phyloP scores from a whole-genome alignment of 2,888 invertebrate genomes.

The Pollenia labialis region DNA sequence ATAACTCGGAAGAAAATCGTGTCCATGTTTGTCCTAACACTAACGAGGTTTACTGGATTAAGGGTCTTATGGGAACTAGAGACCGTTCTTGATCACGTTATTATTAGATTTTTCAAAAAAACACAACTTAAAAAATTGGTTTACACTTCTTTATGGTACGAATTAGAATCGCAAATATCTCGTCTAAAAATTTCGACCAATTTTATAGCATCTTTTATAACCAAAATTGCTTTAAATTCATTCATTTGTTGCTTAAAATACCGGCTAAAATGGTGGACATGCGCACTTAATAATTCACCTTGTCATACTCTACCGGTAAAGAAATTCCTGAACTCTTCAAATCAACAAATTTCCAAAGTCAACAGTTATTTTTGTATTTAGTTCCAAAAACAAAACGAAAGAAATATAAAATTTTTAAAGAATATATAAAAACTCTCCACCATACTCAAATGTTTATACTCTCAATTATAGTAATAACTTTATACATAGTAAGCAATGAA shows the following conservation, averaged over 20 bases:
- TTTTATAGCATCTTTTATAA: constrained; percentile 29
- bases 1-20: too few relatives aligned
- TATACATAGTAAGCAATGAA: constrained; percentile 64
- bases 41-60: too few relatives aligned
- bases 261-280: constrained; percentile 81
- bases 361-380: constrained; percentile 64
- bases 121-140: too few relatives aligned
- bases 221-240: constrained; percentile 44
- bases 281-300: constrained; percentile 76
- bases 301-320: constrained; percentile 53
- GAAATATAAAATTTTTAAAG: constrained; percentile 14
- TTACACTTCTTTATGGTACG: too few relatives aligned
- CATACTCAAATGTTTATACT: constrained; percentile 64
- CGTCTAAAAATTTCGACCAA: constrained; percentile 30
- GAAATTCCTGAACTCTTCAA: constrained; percentile 61
- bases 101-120: too few relatives aligned
- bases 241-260: constrained; percentile 70
- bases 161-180: background rate
- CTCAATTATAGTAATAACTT: constrained; percentile 72
- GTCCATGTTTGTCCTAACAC: too few relatives aligned
- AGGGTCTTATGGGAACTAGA: too few relatives aligned
- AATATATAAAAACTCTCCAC: constrained; percentile 53
- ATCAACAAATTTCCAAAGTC: constrained; percentile 66
- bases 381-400: constrained; percentile 39
- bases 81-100: too few relatives aligned